Conservation (phyloP, 2,113 vertebrate species). For the Pterocles orientalis region DNA sequence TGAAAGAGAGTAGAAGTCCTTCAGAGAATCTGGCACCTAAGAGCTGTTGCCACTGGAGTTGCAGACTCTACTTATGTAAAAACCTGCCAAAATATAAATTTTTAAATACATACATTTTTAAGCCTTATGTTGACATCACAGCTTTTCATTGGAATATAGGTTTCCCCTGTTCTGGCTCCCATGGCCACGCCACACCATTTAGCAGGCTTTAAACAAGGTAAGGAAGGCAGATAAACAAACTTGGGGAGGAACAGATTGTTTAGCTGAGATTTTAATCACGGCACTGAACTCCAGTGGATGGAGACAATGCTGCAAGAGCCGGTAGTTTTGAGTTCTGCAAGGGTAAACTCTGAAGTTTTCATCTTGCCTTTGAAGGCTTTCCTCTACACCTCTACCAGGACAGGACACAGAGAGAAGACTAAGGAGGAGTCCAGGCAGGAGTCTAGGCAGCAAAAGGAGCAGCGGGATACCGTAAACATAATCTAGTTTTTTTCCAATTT, state of each 20-base stretch:
- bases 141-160: background rate
- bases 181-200: background rate
- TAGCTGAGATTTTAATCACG: background rate
- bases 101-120: background rate
- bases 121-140: background rate
- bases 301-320: background rate
- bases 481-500: background rate
- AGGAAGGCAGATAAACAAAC: background rate
- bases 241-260: background rate
- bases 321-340: background rate
- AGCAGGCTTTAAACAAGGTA: slow-evolving; percentile 1
- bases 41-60: background rate
- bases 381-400: background rate
- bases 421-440: background rate
- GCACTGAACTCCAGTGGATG: background rate
- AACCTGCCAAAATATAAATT: background rate
- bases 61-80: background rate
- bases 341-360: background rate
- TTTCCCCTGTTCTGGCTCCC: background rate
- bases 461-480: background rate
- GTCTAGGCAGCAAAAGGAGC: background rate
- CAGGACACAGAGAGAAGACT: background rate
- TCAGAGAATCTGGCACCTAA: background rate
- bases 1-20: background rate
- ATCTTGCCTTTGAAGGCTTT: background rate